Evolutionary conservation across 2,113 vertebrate genomes (phyloP).

Genomic region (Theropithecus gelada): DNA sequence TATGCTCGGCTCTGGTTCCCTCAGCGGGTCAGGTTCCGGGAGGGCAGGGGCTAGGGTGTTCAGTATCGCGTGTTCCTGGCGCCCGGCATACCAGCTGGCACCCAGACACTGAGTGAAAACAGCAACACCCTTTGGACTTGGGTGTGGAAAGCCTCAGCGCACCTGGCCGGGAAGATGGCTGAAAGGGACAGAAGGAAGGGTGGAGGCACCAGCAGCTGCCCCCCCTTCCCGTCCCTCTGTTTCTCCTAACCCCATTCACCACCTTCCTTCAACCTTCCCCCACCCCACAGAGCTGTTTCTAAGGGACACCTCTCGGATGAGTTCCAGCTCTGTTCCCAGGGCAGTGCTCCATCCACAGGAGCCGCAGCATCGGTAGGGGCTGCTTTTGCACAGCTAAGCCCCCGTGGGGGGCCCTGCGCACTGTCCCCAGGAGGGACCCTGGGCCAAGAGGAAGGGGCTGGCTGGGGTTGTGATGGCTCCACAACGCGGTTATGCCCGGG

Average conservation of each 20-base stretch:
- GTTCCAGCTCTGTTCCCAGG: neutral
- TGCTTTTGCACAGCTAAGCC: neutral
- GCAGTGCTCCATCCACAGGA: neutral
- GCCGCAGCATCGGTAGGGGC: neutral
- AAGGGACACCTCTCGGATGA: too few relatives aligned
- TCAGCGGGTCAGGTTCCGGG: neutral
- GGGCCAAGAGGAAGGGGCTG: neutral
- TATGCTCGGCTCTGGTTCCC: neutral
- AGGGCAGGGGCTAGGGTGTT: neutral
- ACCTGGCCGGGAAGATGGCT: neutral
- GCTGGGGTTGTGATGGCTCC: rapidly evolving
- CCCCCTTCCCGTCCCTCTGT: neutral
- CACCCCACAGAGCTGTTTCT: neutral
- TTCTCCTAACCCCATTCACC: neutral
- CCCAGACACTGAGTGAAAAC: neutral
- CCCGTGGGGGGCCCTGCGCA: neutral
- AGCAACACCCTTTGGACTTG: neutral
- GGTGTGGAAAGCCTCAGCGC: neutral
- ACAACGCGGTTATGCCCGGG: neutral
- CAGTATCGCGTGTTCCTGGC: neutral
- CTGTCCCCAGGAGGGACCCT: neutral
- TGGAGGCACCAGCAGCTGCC: neutral
- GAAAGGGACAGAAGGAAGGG: neutral
- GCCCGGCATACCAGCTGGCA: neutral
- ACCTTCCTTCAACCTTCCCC: neutral